Base-by-base conservation (phyloP, 1,140 invertebrate genomes). In the Lucilia sericata region DNA sequence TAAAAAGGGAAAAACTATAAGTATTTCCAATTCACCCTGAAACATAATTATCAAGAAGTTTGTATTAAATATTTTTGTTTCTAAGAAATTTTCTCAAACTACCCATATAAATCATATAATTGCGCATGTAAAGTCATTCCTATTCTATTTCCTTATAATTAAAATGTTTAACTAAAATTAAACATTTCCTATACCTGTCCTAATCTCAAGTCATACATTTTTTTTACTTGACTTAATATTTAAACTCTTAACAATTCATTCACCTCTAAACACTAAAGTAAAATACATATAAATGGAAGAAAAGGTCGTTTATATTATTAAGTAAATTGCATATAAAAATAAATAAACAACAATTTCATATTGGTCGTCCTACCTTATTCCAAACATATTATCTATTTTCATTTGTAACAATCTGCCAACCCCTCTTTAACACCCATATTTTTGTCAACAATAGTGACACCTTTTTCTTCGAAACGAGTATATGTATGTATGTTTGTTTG, bases 361-460 rank as follows among this genome's bases (percentile, higher is more conserved):
- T 42, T 5, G 10, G 5, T 42, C 42, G 42, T 42, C 42, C 42
- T 42, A 7, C 42, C 42, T 42, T 10, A 7, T 7, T 42, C 42
- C 25, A n/a, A 34, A n/a, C 17, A 51, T 21, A 49, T 80, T 80
- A 80, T 80, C 76, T 49, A 80, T 80, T 80, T 80, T 80, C 76
- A 80, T 80, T 80, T 80, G 76, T 80, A 80, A 80, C 42, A 21
- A 80, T 80, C 47, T 25, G 76, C 76, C 76, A 80, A 49, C 76
- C 76, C 76, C 76, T 80, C 42, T 80, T 70, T 80, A 25, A 80
- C 76, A 80, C 76, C 76, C 76, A 70, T 70, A 21, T 80, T 80
- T 49, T 19, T 19, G 34, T 49, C 42, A 25, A 17, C 42, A 80
- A 51, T 10, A 49, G 19, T 49, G 42, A 21, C 76, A 80, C 76